phyloP scores from a whole-genome alignment of 2,888 invertebrate genomes.

The Leucoma salicis region DNA sequence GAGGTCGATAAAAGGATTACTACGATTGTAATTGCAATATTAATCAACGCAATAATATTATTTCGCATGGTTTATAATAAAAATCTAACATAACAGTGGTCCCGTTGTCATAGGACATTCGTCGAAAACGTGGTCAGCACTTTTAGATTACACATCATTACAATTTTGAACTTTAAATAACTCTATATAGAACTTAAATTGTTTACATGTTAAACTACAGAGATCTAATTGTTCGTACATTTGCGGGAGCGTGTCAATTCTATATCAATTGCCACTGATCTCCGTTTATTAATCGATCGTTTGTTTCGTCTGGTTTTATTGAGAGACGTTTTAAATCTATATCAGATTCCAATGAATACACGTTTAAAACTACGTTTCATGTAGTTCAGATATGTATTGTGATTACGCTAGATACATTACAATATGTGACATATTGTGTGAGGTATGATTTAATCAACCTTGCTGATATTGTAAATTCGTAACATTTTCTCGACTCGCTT shows the following conservation, averaged over 20 bases:
- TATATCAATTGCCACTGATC: slow-evolving; percentile 41
- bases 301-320: slow-evolving; percentile 26
- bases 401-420: too few species aligned
- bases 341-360: slow-evolving; percentile 6
- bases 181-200: slow-evolving; percentile 10
- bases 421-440: too few species aligned
- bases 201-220: slow-evolving; percentile 3
- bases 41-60: not conserved
- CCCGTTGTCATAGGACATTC: slow-evolving; percentile 1
- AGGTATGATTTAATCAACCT: too few species aligned
- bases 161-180: slow-evolving; percentile 21
- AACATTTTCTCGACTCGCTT: too few species aligned
- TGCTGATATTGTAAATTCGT: too few species aligned
- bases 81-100: not conserved
- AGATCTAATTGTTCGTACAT: slow-evolving; percentile 23
- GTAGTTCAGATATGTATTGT: too few species aligned
- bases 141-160: not conserved
- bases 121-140: slow-evolving; percentile 8
- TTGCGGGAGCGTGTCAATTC: slow-evolving; percentile 24
- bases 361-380: not conserved
- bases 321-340: slow-evolving; percentile 17
- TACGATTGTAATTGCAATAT: not conserved
- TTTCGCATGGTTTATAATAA: not conserved
- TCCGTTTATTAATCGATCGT: slow-evolving; percentile 42
- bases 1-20: not conserved